Conservation (phyloP, 53 echinoderm and acorn worm genomes). For the Echinometra lucunter region DNA sequence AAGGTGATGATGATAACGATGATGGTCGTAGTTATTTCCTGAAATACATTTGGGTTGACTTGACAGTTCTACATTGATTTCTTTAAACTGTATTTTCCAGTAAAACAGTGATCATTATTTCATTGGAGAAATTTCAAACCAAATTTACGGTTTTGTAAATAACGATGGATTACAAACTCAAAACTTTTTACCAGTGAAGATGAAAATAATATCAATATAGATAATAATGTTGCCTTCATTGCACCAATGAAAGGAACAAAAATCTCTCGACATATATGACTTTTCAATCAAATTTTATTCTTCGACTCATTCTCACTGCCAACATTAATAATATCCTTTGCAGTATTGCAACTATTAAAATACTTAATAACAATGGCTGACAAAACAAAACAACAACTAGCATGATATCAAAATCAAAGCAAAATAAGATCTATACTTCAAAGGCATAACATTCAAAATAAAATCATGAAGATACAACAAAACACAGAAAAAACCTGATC, state of each 20-base stretch:
- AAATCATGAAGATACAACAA: neutral
- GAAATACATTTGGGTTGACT: no score
- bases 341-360: slow-evolving; percentile 23
- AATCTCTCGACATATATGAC: neutral
- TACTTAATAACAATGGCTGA: neutral
- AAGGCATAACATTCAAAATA: neutral
- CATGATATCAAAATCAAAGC: neutral
- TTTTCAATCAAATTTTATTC: slow-evolving; percentile 10
- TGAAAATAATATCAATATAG: no score
- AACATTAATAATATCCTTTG: neutral
- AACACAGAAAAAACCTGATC: neutral
- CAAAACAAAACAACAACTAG: neutral
- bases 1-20: slow-evolving; percentile 63
- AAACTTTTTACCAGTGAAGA: no score
- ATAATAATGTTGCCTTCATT: no score
- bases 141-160: no score
- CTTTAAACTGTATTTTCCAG: no score
- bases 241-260: no score
- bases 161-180: no score
- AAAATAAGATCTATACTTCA: neutral
- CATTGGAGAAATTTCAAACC: no score
- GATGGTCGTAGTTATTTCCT: slow-evolving; percentile 21
- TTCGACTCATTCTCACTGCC: slow-evolving; percentile 8
- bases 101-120: no score
- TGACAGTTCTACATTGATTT: no score